Conservation (phyloP, 2,888 invertebrate genomes). For the Hipparchia semele region DNA sequence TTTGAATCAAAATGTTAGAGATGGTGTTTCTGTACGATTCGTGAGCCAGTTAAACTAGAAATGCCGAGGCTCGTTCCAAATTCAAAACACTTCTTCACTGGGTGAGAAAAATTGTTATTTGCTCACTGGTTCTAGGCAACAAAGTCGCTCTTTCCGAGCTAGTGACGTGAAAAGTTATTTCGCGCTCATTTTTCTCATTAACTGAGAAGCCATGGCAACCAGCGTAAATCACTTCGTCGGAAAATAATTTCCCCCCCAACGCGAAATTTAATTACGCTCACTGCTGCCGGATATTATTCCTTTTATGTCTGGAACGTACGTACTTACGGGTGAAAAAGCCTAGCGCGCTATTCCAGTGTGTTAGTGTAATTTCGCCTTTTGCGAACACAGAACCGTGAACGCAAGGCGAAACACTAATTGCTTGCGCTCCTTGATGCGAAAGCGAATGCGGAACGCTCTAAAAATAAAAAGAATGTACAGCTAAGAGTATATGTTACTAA, state of each 20-base stretch:
- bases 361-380: slow-evolving; percentile 18
- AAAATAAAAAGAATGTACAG: not conserved
- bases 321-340: slow-evolving; percentile 7
- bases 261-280: slow-evolving; percentile 41
- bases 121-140: too few relatives aligned
- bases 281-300: slow-evolving; percentile 33
- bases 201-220: slow-evolving; percentile 24
- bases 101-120: too few relatives aligned
- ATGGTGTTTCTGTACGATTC: too few relatives aligned
- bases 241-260: slow-evolving; percentile 34
- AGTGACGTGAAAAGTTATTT: not conserved
- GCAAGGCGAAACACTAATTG: slow-evolving; percentile 16
- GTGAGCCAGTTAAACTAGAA: too few relatives aligned
- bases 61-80: too few relatives aligned
- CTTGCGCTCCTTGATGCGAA: slow-evolving; percentile 11
- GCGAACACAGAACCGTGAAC: slow-evolving; percentile 14
- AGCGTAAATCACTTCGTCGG: slow-evolving; percentile 32
- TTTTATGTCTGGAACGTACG: slow-evolving; percentile 23
- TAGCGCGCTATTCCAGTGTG: slow-evolving; percentile 6
- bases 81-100: too few relatives aligned
- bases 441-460: not conserved
- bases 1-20: not conserved
- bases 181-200: slow-evolving; percentile 2
- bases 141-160: too few relatives aligned
- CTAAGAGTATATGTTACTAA: not conserved